phyloP scores from a whole-genome alignment of 2,113 vertebrate genomes.

The Pseudolaguvia tuberculata region DNA sequence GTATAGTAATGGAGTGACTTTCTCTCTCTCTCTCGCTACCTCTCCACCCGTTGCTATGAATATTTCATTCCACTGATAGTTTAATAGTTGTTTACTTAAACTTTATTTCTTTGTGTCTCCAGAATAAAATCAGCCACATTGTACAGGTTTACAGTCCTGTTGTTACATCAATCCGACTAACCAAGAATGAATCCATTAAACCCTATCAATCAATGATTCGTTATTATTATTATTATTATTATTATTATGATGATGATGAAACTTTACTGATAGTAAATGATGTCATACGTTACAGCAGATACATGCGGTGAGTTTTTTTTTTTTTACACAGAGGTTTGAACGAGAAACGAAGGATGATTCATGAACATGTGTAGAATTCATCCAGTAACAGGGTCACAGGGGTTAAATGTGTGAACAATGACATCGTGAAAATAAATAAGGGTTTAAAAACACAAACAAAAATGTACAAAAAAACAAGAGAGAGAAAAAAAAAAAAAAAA shows the following conservation, averaged over 20 bases:
- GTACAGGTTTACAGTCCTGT: slow-evolving; percentile 3
- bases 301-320: too few relatives aligned
- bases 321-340: slow-evolving; percentile 23
- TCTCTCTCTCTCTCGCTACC: slow-evolving; percentile 46
- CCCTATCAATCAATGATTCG: too few relatives aligned
- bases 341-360: too few relatives aligned
- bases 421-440: slow-evolving; percentile 27
- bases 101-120: slow-evolving; percentile 18
- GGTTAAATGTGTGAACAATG: slow-evolving; percentile 27
- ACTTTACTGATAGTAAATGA: too few relatives aligned
- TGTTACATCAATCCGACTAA: slow-evolving; percentile 20
- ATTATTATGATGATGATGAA: too few relatives aligned
- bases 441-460: slow-evolving; percentile 52
- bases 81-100: background rate
- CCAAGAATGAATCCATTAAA: slow-evolving; percentile 8
- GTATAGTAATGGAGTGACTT: slow-evolving; percentile 16
- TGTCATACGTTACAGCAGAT: too few relatives aligned
- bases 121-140: background rate
- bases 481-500: too few relatives aligned
- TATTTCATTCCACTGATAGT: background rate
- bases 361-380: slow-evolving; percentile 10
- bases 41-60: slow-evolving; percentile 26
- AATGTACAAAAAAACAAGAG: slow-evolving; percentile 59
- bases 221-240: too few relatives aligned
- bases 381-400: slow-evolving; percentile 33